phyloP scores from a whole-genome alignment of 2,797 vertebrate species.

The Silurus lanzhouensis region DNA sequence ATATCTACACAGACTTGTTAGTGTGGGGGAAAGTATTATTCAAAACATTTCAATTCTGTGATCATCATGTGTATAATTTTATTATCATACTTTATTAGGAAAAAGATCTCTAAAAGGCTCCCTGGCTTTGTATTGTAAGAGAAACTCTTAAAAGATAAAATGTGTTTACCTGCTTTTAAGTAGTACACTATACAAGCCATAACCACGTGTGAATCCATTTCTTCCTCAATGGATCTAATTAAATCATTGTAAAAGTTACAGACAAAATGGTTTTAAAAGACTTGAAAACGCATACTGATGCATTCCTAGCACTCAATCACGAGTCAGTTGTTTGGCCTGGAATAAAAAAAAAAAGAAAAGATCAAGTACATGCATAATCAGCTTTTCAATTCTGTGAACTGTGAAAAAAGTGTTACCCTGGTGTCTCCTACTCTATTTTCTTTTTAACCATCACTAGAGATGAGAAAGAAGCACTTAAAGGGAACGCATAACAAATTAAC shows the following conservation, averaged over 20 bases:
- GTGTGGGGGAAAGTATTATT: too few relatives aligned
- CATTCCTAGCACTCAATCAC: background rate
- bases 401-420: background rate
- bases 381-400: conserved; percentile 20
- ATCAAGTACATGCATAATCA: background rate
- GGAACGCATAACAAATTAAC: conserved; percentile 53
- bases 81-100: too few relatives aligned
- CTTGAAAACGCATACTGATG: background rate
- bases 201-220: background rate
- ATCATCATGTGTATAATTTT: too few relatives aligned
- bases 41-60: too few relatives aligned
- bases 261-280: conserved; percentile 44
- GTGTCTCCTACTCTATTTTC: too few relatives aligned
- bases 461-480: conserved; percentile 4
- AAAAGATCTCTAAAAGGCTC: background rate
- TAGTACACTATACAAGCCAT: background rate
- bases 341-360: background rate
- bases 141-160: background rate
- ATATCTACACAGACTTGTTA: background rate
- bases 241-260: background rate
- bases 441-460: background rate
- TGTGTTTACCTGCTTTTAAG: background rate
- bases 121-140: background rate
- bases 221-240: background rate
- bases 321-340: background rate